Percentiles rank a stretch among this genome's conserved stretches.
These are phyloP conservation scores for Rhagophthalmus giganteus DNA, from an alignment of 2,888 invertebrate species.

Conservation along the genomic window DNA sequence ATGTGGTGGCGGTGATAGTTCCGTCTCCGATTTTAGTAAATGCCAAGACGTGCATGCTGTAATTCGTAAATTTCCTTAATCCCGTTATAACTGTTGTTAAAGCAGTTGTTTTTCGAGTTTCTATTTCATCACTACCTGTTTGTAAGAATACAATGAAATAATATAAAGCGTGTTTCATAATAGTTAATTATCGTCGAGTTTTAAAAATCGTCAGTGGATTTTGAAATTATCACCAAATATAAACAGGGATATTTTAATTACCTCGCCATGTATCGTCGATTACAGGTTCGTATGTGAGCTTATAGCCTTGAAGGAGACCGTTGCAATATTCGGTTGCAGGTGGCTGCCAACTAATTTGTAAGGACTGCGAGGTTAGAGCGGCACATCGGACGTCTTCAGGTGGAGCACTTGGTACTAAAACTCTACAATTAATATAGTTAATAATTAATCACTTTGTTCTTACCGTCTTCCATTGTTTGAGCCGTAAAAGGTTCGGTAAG, in stretches of 20 bases:
- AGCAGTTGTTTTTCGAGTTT: constrained; percentile 68
- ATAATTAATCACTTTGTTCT: too few species aligned
- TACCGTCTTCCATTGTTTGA: constrained; percentile 76
- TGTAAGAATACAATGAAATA: not conserved
- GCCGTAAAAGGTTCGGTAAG: constrained; percentile 68
- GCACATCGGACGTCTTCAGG: constrained; percentile 78
- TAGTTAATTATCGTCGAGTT: too few species aligned
- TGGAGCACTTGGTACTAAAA: constrained; percentile 74
- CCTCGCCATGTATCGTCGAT: constrained; percentile 61
- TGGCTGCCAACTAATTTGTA: constrained; percentile 81
- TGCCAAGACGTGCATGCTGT: constrained; percentile 78
- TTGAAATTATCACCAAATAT: too few species aligned
- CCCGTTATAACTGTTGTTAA: constrained; percentile 70
- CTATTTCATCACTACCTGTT: constrained; percentile 59
- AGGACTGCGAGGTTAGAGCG: constrained; percentile 72
- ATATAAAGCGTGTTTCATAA: too few species aligned
- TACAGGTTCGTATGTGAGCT: constrained; percentile 69
- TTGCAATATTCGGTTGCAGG: constrained; percentile 73
- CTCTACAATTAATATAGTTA: not conserved
- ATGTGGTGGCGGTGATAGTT: constrained; percentile 66
- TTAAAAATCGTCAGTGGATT: too few species aligned
- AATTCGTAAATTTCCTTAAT: constrained; percentile 76
- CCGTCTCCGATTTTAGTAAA: constrained; percentile 81
- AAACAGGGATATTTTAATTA: constrained; percentile 34
- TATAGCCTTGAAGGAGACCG: constrained; percentile 77